These are phyloP conservation scores for Daktulosphaira vitifoliae DNA, from an alignment of 1,140 invertebrate genomes.

Conservation along the genomic window DNA sequence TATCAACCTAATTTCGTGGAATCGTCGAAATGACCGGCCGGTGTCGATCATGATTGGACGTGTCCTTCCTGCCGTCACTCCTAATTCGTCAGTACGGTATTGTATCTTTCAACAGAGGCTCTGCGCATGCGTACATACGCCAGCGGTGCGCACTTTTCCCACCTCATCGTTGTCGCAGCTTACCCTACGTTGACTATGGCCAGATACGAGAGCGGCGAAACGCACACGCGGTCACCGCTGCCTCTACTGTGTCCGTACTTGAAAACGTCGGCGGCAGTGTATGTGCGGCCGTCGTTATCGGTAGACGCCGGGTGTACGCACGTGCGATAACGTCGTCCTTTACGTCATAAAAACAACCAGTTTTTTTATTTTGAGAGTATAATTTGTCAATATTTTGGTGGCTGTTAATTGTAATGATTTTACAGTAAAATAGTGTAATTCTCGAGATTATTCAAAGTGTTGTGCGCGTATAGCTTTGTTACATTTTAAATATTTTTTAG, in stretches of 20 bases:
- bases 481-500: no score
- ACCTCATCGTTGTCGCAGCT: background rate
- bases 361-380: background rate
- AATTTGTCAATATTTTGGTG: no score
- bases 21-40: no score
- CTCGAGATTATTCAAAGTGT: no score
- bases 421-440: no score
- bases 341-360: background rate
- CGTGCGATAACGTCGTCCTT: background rate
- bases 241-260: background rate
- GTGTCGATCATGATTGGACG: no score
- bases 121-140: background rate
- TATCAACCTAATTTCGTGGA: no score
- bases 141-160: background rate
- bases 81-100: no score
- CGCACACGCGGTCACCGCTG: background rate
- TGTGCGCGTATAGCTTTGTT: no score
- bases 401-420: no score
- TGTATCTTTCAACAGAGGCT: background rate
- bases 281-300: slow-evolving; percentile 19
- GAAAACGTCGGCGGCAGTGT: background rate
- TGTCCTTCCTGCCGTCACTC: no score
- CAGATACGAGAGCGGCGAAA: slow-evolving; percentile 2
- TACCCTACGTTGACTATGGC: background rate
- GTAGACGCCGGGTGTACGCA: background rate